Base-by-base conservation (phyloP, 2,113 vertebrate species). In the Eurypyga helias region DNA sequence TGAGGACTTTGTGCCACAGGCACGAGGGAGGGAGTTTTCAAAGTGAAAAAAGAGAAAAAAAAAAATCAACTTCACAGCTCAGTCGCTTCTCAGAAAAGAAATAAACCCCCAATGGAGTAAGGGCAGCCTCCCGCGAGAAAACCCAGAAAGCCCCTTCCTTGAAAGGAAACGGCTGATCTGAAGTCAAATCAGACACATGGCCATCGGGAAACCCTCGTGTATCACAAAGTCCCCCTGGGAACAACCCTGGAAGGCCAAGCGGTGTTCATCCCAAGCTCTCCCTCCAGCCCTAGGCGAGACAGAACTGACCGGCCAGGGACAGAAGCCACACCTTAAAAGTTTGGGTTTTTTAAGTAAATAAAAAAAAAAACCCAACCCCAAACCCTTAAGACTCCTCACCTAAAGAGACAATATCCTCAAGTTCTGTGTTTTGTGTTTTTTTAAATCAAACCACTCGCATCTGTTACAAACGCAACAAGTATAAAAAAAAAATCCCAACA, bases 191-290 rank as follows among this genome's bases (percentile, higher is more conserved):
- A 65, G 65, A 36, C 25, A 58, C 3, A 25, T 3, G 6, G 17
- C 90, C 77, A 92, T 66, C 91, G 79, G 85, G 93, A 93, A 94
- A 81, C 1, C 3, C 70, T 94, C 62, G 13, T 78, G 84, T 78
- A 67, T 67, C 77, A 52, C 38, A 31, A 25, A 91, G 61, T 34
- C 77, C 20, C 72, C 51, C n/a, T 21, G 79, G 62, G 57, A 89
- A 83, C 18, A 31, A 62, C 8, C 34, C 75, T 57, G 2, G 26
- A 34, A 88, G 87, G 70, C 38, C 55, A 29, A 8, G 80, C 17
- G 16, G 12, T 0, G 6, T 45, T 52, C 31, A 51, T 13, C 73
- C 49, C 49, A n/a, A 28, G 21, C 7, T 58, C 83, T 76, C 60
- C 80, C 28, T 41, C 5, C 26, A 33, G n/a, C n/a, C 57, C 16